Conservation (phyloP, 2,113 vertebrate species). For the Festucalex cinctus region DNA sequence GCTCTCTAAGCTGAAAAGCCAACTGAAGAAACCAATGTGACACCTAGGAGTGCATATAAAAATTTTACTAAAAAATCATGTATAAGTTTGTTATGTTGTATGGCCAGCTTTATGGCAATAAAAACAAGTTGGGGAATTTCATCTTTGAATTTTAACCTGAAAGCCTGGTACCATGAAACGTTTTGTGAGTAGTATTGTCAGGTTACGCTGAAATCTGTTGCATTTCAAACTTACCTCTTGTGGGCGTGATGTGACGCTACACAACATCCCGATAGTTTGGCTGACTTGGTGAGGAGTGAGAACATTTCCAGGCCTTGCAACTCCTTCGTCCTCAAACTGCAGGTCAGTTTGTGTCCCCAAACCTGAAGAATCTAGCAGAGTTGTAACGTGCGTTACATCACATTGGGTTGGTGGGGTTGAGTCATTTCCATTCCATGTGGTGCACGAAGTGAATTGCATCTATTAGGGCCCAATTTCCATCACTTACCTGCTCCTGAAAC, state of each 20-base stretch:
- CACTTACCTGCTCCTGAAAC: conserved; percentile 50
- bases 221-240: conserved; percentile 58
- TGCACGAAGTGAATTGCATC: neutral
- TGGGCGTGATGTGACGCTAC: conserved; percentile 59
- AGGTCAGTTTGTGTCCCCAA: conserved; percentile 43
- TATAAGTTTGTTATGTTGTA: neutral
- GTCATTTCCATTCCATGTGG: neutral
- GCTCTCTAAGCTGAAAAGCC: conserved; percentile 73
- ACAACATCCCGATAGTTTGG: conserved; percentile 64
- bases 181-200: neutral
- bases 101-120: no score
- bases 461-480: neutral
- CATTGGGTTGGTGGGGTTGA: neutral
- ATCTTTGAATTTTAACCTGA: neutral
- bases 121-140: neutral
- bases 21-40: conserved; percentile 73
- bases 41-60: conserved; percentile 63
- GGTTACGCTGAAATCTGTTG: neutral
- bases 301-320: conserved; percentile 25
- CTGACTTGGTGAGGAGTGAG: conserved; percentile 46
- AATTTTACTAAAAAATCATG: no score
- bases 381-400: neutral
- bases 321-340: conserved; percentile 61
- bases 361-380: conserved; percentile 42
- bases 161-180: no score